Evolutionary conservation across 2,113 vertebrate species (phyloP).

Genomic region (Heterochromis multidens): DNA sequence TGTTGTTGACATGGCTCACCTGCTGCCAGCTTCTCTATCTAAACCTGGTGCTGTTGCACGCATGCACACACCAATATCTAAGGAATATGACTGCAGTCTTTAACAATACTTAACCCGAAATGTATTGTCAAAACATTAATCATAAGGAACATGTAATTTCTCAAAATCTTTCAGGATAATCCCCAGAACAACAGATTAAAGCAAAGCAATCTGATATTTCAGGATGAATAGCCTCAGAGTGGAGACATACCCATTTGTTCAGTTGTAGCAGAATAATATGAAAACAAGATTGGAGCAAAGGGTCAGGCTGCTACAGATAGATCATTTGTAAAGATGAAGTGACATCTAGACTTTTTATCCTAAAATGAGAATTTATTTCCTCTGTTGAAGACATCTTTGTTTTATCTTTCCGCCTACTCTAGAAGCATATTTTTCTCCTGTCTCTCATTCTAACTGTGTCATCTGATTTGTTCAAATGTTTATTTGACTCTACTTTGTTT

Average conservation of each 20-base stretch:
- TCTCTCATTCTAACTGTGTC: background rate
- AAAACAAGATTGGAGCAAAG: conserved; percentile 29
- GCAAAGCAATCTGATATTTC: conserved; percentile 46
- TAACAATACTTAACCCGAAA: background rate
- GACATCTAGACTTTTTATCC: conserved; percentile 4
- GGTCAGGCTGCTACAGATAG: conserved; percentile 16
- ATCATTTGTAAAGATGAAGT: conserved; percentile 30
- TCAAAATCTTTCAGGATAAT: conserved; percentile 62
- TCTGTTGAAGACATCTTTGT: background rate
- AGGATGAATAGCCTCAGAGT: conserved; percentile 32
- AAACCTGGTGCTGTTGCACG: background rate
- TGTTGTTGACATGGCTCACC: conserved; percentile 42
- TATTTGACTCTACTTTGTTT: background rate
- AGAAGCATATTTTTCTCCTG: background rate
- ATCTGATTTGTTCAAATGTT: conserved; percentile 27
- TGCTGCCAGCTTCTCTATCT: conserved; percentile 19
- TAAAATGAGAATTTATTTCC: conserved; percentile 8
- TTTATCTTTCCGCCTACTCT: background rate
- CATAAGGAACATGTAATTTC: conserved; percentile 49
- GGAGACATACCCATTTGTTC: conserved; percentile 40
- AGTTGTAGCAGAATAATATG: conserved; percentile 33
- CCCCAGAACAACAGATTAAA: conserved; percentile 68
- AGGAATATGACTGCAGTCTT: conserved; percentile 2
- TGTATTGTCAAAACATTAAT: conserved; percentile 39
- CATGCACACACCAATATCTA: background rate